phyloP scores from a whole-genome alignment of 2,888 invertebrate genomes.

The Colletes collaris region DNA sequence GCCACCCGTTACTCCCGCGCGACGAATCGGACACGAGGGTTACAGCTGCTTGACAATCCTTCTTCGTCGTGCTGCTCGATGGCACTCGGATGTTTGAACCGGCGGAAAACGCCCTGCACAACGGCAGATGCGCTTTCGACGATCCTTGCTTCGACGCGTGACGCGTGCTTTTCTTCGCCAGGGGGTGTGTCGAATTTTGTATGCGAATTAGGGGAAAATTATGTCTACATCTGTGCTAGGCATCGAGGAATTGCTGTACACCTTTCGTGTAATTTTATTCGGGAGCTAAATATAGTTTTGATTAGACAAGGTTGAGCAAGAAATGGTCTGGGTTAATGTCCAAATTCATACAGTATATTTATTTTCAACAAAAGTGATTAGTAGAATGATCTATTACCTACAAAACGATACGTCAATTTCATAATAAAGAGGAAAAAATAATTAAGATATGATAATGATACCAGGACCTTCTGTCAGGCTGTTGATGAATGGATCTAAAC shows the following conservation, averaged over 20 bases:
- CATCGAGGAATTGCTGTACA: too few species aligned
- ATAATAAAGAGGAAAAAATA: too few species aligned
- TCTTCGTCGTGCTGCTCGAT: slow-evolving; percentile 60
- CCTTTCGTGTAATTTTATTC: neutral
- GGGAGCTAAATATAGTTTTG: too few species aligned
- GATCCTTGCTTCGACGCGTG: slow-evolving; percentile 18
- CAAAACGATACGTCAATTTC: too few species aligned
- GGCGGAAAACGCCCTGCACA: slow-evolving; percentile 20
- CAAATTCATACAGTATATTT: too few species aligned
- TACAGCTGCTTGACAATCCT: slow-evolving; percentile 66
- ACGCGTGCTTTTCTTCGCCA: slow-evolving; percentile 28
- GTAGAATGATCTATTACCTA: too few species aligned
- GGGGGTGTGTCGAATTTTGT: slow-evolving; percentile 1
- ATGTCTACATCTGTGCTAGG: neutral
- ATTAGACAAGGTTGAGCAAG: too few species aligned
- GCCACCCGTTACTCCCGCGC: slow-evolving; percentile 30
- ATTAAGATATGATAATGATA: too few species aligned
- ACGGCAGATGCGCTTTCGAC: slow-evolving; percentile 42
- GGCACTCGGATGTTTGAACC: slow-evolving; percentile 60
- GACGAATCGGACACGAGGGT: slow-evolving; percentile 36
- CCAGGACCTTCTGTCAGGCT: too few species aligned
- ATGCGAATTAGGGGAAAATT: neutral
- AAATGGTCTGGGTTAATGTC: too few species aligned
- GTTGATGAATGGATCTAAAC: too few species aligned
- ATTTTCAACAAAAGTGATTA: too few species aligned